Evolutionary conservation across 1,140 invertebrate genomes (phyloP), one percentile per base, ranked within the genome.

Genomic region (Leptinotarsa lineolata): DNA sequence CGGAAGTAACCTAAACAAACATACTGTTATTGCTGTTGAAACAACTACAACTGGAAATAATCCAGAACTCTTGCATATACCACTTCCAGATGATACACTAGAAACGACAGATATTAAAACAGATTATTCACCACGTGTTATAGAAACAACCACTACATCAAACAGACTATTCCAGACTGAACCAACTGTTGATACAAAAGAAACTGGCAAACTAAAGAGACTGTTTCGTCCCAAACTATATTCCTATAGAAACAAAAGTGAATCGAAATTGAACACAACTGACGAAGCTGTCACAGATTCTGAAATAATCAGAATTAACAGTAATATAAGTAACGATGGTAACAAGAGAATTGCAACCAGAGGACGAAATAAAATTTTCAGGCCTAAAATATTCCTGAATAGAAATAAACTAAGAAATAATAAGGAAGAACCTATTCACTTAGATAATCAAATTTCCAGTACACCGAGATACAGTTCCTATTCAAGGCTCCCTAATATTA

Each of bases 301-400:
- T 18, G 15, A 54, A 54, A 54, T 54, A 54, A 54, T 54, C 4
- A 18, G 48, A 13, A 16, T 54, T 11, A 39, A 39, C 30, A 39
- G 30, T 39, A 39, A 39, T 39, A 1, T 18, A n/a, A 54, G 15
- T 54, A 16, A 15, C 16, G 48, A 18, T 15, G 16, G 48, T 39
- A 11, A 39, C 30, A 39, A 39, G 30, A 39, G n/a, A 54, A 18
- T 54, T n/a, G 48, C 48, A 16, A 16, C 48, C n/a, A 54, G 48
- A 54, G 48, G 48, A 18, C 48, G 48, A 20, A 63, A 63, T 63
- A 63, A 63, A 63, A 22, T 63, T 22, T 63, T 63, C 61, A 63
- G 24, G 20, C 61, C 61, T 12, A 63, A 30, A 63, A 21, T 30
- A 63, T 15, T 30, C 24, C 4, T 20, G 11, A 15, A 2, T 63